A percentile compares a stretch with the other conserved stretches of the same genome.
phyloP scores from a whole-genome alignment of 2,113 vertebrate species.

The Muscicapa adusta region DNA sequence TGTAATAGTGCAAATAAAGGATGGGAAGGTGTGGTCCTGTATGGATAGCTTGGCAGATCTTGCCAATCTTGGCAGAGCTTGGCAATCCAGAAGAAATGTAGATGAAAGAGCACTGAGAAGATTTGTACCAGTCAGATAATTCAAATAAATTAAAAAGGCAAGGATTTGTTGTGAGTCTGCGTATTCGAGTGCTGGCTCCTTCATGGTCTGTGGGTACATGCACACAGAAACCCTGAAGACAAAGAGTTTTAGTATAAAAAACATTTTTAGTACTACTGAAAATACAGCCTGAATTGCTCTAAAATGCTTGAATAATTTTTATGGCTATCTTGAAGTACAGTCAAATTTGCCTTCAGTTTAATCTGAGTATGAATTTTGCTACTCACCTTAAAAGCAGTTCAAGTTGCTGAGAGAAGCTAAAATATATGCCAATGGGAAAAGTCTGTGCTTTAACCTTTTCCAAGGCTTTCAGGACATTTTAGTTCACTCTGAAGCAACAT shows the following conservation, averaged over 20 bases:
- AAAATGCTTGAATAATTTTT: background rate
- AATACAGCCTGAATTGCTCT: background rate
- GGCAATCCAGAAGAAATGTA: background rate
- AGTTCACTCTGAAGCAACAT: background rate
- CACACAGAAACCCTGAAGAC: background rate
- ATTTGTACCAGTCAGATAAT: background rate
- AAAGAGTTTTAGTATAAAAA: background rate
- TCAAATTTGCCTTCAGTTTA: background rate
- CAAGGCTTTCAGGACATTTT: background rate
- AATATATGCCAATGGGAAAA: background rate
- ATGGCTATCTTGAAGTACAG: background rate
- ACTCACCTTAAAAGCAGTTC: background rate
- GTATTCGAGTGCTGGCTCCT: background rate
- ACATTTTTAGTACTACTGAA: background rate
- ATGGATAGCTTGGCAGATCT: background rate
- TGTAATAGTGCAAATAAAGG: background rate
- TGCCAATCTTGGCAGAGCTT: too few relatives aligned
- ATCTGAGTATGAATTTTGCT: background rate
- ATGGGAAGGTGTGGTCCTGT: background rate
- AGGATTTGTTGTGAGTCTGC: background rate
- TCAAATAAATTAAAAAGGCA: background rate
- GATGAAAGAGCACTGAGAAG: background rate
- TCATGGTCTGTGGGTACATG: background rate
- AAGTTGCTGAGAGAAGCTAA: background rate
- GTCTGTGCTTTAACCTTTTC: background rate